Base-by-base conservation (phyloP, 2,888 invertebrate genomes). In the Pandemis corylana region DNA sequence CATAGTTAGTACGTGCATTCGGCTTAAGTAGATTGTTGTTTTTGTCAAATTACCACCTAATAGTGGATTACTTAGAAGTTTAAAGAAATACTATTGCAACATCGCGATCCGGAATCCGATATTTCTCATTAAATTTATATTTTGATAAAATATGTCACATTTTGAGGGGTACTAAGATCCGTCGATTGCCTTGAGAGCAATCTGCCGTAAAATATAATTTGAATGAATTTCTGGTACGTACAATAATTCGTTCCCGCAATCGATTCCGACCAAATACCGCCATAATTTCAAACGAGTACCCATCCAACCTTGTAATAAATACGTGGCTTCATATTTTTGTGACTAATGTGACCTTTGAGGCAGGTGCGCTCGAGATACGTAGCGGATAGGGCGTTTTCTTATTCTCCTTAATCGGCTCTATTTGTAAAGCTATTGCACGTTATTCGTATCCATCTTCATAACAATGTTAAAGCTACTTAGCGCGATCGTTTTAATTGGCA, bases 191-290 rank as follows among this genome's bases (percentile, higher is more conserved):
- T 81, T 77, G 77, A 81, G 77, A 82, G 85, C 84, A 85, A 85
- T 87, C 83, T 84, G 80, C 82, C 84, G 82, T 86, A 80, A 85
- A 87, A 87, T 85, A 84, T 84, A 83, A 87, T 87, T 87, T 86
- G 84, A 88, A 88, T 88, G 87, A 87, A 88, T 89, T 88, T 87
- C 75, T 79, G 80, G 76, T 77, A 79, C 77, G 80, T 80, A 84
- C 81, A 84, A 82, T 85, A 84, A 84, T 84, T 83, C 81, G 80
- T 81, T 81, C 79, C 77, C 71, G 76, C 76, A 81, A 82, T 84
- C 82, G 79, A 80, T 81, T 81, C 81, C 76, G 77, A 79, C 78
- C 77, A 79, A 78, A 78, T 77, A 80, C 78, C 78, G 77, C 71
- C 76, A 75, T 76, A 78, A 76, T 68, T 73, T 76, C 76, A 70